Conservation (phyloP, 2,797 vertebrate species). For the Amphiprion clarkii region DNA sequence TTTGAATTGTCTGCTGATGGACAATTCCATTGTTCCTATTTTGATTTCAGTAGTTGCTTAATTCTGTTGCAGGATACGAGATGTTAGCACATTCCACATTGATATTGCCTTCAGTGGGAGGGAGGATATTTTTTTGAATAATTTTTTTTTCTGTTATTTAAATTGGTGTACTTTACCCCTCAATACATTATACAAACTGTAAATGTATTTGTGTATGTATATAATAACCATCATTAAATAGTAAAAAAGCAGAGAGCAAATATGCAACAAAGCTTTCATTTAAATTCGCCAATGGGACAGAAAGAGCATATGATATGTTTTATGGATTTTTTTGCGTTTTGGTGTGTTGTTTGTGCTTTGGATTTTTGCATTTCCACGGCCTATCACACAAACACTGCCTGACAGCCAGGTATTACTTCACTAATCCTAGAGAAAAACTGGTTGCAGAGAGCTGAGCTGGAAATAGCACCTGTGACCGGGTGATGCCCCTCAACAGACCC, state of each 20-base stretch:
- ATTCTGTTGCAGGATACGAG: not conserved
- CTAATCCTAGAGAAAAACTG: slow-evolving; percentile 63
- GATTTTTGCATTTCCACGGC: slow-evolving; percentile 13
- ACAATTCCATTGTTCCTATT: not conserved
- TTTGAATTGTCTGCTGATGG: not conserved
- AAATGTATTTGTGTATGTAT: not conserved
- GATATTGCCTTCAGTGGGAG: not conserved
- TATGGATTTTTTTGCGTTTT: slow-evolving; percentile 11
- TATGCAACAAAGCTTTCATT: not conserved
- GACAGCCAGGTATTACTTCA: slow-evolving; percentile 56
- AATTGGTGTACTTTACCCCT: not conserved
- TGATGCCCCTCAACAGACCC: slow-evolving; percentile 55
- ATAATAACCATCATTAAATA: not conserved
- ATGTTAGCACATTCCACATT: too few species aligned
- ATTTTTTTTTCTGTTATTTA: too few species aligned
- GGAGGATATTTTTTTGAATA: not conserved
- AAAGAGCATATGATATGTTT: not conserved
- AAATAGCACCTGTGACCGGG: slow-evolving; percentile 61
- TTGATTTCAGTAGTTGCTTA: not conserved
- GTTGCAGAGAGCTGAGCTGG: slow-evolving; percentile 42
- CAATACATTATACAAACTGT: not conserved
- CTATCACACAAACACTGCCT: slow-evolving; percentile 29
- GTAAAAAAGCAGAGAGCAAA: not conserved
- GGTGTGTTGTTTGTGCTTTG: slow-evolving; percentile 14
- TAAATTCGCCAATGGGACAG: slow-evolving; percentile 7